A percentile compares a stretch with the other conserved stretches of the same genome.
Evolutionary conservation across 2,888 invertebrate species (phyloP).

Genomic region (Neoascia interrupta): DNA sequence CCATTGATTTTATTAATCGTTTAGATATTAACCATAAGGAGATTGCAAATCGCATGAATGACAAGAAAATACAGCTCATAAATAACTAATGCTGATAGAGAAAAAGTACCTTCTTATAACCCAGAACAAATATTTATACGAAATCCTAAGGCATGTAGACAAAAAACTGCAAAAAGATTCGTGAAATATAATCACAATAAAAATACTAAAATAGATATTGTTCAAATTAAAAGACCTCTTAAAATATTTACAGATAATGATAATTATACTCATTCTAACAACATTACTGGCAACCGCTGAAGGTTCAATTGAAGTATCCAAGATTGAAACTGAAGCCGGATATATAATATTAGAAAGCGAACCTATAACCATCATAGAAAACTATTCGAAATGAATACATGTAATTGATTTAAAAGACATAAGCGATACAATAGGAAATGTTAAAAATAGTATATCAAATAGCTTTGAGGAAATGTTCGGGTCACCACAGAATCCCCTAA

Average conservation of each 20-base stretch:
- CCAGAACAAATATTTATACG: constrained; percentile 22
- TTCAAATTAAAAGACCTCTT: constrained; percentile 8
- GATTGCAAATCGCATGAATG: background rate
- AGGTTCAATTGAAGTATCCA: background rate
- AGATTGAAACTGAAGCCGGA: background rate
- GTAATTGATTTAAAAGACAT: constrained; percentile 33
- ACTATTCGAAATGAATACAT: constrained; percentile 39
- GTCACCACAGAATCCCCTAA: too few species aligned
- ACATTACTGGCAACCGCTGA: background rate
- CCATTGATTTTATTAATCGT: constrained; percentile 51
- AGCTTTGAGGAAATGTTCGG: too few species aligned
- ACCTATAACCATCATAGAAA: background rate
- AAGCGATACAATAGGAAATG: constrained; percentile 10
- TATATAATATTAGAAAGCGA: background rate
- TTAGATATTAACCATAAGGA: constrained; percentile 21
- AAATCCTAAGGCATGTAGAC: constrained; percentile 16
- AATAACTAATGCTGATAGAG: background rate
- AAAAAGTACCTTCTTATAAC: background rate
- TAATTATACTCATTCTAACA: background rate
- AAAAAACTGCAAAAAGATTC: constrained; percentile 4
- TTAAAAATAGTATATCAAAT: constrained; percentile 12
- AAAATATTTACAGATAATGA: background rate
- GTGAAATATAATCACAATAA: constrained; percentile 1
- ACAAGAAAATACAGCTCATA: constrained; percentile 16
- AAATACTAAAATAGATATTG: background rate